These are phyloP conservation scores for Loxodonta africana DNA, from an alignment of 2,113 vertebrate species.

Conservation along the genomic window DNA sequence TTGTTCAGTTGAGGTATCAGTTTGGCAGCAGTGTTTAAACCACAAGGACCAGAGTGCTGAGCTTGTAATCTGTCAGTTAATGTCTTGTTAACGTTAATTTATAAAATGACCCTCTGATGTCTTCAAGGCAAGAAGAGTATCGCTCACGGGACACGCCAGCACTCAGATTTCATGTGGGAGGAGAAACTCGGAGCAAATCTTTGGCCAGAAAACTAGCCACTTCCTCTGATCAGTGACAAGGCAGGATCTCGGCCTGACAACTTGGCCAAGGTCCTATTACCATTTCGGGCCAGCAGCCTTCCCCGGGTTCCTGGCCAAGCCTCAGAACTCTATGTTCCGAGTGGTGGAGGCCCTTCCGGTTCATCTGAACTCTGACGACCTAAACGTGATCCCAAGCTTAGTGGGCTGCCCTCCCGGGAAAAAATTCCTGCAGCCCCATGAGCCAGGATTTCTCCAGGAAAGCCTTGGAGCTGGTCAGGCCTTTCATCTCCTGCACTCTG, in stretches of 20 bases:
- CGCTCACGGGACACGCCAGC: rapidly evolving
- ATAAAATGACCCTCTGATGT: neutral
- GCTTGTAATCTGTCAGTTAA: neutral
- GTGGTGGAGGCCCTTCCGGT: conserved; percentile 62
- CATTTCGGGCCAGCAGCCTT: neutral
- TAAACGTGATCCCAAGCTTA: conserved; percentile 77
- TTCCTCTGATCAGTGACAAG: conserved; percentile 36
- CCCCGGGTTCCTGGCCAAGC: neutral
- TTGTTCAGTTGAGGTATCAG: neutral
- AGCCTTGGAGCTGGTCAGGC: conserved; percentile 31
- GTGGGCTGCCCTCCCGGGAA: conserved; percentile 60
- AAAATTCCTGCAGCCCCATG: conserved; percentile 82
- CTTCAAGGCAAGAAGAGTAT: rapidly evolving
- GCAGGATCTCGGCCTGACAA: neutral
- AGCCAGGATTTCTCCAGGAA: conserved; percentile 79
- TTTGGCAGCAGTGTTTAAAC: neutral
- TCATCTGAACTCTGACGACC: conserved; percentile 77
- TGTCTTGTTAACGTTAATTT: neutral
- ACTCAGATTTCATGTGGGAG: neutral
- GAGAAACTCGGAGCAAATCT: neutral
- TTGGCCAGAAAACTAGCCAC: rapidly evolving
- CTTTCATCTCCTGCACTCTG: conserved; percentile 44
- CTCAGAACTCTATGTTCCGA: neutral
- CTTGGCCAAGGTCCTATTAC: neutral
- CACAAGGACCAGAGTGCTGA: neutral